A percentile compares a stretch with the other conserved stretches of the same genome.
Evolutionary conservation across 2,113 vertebrate species (phyloP).

Genomic region (Charadrius vociferus): DNA sequence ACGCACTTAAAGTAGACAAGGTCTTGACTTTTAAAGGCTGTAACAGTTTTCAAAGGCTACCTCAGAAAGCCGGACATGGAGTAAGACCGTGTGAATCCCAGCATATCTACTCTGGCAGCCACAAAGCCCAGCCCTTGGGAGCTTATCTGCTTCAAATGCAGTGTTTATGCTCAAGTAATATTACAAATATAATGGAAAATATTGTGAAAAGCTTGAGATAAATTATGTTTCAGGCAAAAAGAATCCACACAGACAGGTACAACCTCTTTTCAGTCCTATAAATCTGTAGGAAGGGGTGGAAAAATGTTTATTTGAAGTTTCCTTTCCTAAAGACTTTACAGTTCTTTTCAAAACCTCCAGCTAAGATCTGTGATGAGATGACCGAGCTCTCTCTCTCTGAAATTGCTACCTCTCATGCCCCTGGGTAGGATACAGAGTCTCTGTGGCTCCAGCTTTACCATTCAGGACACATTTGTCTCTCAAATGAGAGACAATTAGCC

Average conservation of each 20-base stretch:
- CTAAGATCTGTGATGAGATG: not conserved
- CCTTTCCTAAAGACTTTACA: not conserved
- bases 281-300: not conserved
- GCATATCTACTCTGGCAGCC: not conserved
- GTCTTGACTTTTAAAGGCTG: not conserved
- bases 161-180: not conserved
- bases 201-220: not conserved
- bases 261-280: not conserved
- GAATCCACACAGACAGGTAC: not conserved
- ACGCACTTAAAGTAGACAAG: not conserved
- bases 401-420: not conserved
- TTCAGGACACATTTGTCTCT: not conserved
- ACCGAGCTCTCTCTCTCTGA: not conserved
- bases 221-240: not conserved
- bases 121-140: not conserved
- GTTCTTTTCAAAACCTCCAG: not conserved
- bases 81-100: not conserved
- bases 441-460: not conserved
- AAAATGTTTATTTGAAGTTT: not conserved
- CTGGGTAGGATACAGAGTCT: not conserved
- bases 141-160: not conserved
- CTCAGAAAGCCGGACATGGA: not conserved
- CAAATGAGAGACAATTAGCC: conserved; percentile 23
- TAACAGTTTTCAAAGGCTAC: not conserved
- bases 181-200: not conserved